Conservation (phyloP, 2,113 vertebrate genomes). For the Zosterops japonicus region DNA sequence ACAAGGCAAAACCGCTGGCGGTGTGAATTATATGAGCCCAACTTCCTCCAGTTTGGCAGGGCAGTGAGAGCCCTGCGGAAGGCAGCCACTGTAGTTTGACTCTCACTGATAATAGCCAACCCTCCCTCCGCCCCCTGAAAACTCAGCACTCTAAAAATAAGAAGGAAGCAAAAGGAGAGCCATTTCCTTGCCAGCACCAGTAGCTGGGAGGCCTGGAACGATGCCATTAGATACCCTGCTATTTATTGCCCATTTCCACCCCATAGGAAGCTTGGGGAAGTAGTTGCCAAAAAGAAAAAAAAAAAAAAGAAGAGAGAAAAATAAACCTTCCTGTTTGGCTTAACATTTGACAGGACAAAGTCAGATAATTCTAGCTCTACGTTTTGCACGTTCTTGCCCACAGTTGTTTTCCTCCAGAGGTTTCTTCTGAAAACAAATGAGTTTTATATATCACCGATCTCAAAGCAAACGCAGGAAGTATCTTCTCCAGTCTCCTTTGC, state of each 20-base stretch:
- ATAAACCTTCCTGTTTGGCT: constrained; percentile 70
- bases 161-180: constrained; percentile 69
- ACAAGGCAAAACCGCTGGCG: constrained; percentile 65
- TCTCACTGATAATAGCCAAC: constrained; percentile 86
- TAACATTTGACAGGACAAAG: constrained; percentile 77
- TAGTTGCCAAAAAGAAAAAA: constrained; percentile 49
- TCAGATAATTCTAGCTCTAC: constrained; percentile 69
- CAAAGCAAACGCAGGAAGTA: constrained; percentile 58
- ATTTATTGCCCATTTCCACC: constrained; percentile 81
- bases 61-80: constrained; percentile 54
- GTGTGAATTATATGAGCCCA: constrained; percentile 65
- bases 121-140: constrained; percentile 68
- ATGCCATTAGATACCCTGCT: constrained; percentile 79
- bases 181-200: constrained; percentile 77
- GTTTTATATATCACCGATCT: constrained; percentile 68
- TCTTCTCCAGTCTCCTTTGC: background rate
- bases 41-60: constrained; percentile 68
- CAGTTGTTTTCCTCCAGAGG: constrained; percentile 60
- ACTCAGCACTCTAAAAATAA: constrained; percentile 79
- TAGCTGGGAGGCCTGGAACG: constrained; percentile 74
- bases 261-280: constrained; percentile 73
- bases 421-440: constrained; percentile 48
- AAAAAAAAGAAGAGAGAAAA: constrained; percentile 47
- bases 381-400: constrained; percentile 71
- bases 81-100: constrained; percentile 81